phyloP scores from a whole-genome alignment of 2,113 vertebrate species.

The Peromyscus californicus region DNA sequence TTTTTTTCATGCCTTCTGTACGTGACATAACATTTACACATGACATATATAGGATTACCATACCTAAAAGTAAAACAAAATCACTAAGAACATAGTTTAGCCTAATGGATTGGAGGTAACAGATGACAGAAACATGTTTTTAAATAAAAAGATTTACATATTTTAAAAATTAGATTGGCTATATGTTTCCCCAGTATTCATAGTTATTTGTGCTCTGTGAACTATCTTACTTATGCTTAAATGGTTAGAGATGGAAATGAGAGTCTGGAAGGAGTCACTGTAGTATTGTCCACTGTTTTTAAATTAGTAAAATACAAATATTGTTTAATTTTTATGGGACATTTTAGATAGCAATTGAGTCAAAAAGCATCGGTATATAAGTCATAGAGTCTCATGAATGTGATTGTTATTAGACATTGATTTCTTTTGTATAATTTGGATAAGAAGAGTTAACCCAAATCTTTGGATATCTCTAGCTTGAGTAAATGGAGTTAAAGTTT shows the following conservation, averaged over 20 bases:
- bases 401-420: background rate
- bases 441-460: background rate
- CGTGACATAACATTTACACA: background rate
- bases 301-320: background rate
- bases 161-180: background rate
- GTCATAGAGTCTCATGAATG: background rate
- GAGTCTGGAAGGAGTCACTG: background rate
- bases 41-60: background rate
- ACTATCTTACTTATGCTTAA: background rate
- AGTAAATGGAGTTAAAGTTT: background rate
- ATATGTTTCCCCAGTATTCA: background rate
- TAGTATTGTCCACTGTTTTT: background rate
- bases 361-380: background rate
- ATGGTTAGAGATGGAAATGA: background rate
- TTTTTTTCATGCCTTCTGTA: background rate
- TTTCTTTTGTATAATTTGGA: background rate
- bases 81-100: background rate
- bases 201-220: background rate
- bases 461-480: background rate
- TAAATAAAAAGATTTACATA: background rate
- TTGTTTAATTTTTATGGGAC: background rate
- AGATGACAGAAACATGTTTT: background rate
- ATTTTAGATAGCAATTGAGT: background rate
- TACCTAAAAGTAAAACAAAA: background rate
- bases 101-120: background rate